Conservation (phyloP, 2,888 invertebrate genomes). For the Glomeris marginata region DNA sequence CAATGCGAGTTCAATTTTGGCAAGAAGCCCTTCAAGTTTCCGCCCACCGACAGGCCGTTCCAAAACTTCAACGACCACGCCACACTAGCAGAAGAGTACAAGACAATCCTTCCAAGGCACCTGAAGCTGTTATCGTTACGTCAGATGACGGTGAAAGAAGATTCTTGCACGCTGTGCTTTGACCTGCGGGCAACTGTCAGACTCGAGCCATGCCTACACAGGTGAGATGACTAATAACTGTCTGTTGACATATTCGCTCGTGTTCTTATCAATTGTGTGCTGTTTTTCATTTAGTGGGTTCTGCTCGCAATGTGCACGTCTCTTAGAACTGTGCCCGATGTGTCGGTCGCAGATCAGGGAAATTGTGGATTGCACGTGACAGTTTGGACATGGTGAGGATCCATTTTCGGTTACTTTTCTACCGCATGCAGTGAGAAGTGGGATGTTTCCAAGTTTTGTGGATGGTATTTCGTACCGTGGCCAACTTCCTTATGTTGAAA, state of each 20-base stretch:
- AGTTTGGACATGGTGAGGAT: too few relatives aligned
- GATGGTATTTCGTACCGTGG: too few relatives aligned
- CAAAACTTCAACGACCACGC: constrained; percentile 63
- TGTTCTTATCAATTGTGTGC: constrained; percentile 7
- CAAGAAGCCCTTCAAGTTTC: constrained; percentile 54
- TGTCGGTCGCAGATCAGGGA: constrained; percentile 52
- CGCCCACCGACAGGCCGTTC: constrained; percentile 50
- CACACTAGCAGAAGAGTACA: constrained; percentile 55
- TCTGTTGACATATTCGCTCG: not conserved
- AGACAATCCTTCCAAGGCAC: constrained; percentile 64
- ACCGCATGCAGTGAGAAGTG: too few relatives aligned
- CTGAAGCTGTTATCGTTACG: constrained; percentile 57
- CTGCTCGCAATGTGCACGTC: constrained; percentile 60
- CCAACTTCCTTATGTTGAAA: too few relatives aligned
- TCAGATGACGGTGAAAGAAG: constrained; percentile 57
- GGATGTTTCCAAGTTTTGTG: too few relatives aligned
- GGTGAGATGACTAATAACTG: constrained; percentile 40
- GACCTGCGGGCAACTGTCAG: constrained; percentile 59
- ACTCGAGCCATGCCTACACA: constrained; percentile 66
- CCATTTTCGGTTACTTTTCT: too few relatives aligned
- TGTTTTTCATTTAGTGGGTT: constrained; percentile 50
- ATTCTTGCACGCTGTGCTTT: constrained; percentile 76
- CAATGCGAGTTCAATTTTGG: constrained; percentile 91
- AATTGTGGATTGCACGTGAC: constrained; percentile 1
- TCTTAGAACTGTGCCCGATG: constrained; percentile 71